A percentile compares a stretch with the other conserved stretches of the same genome.
Evolutionary conservation across 2,113 vertebrate genomes (phyloP).

Genomic region (Geococcyx californianus): DNA sequence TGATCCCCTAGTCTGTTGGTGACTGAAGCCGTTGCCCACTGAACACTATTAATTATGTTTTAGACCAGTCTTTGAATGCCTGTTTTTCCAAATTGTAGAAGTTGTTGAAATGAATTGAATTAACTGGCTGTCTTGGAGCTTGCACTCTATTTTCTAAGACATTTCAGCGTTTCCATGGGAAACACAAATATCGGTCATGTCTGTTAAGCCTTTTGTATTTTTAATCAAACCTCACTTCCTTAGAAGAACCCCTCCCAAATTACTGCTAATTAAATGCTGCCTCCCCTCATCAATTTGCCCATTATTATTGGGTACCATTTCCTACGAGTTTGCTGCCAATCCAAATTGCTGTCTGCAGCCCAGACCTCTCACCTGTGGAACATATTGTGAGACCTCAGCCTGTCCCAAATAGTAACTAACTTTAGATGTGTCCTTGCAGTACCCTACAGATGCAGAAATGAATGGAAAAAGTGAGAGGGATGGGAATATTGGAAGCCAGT

Average conservation of each 20-base stretch:
- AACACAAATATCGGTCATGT: background rate
- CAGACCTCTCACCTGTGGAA: constrained; percentile 22
- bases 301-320: constrained; percentile 1
- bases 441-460: background rate
- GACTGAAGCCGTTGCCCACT: background rate
- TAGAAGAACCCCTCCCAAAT: background rate
- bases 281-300: constrained; percentile 37
- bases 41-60: background rate
- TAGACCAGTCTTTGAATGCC: background rate
- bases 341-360: background rate
- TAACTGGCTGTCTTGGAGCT: constrained; percentile 3
- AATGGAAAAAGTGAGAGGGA: background rate
- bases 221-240: constrained; percentile 3
- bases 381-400: background rate
- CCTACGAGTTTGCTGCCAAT: background rate
- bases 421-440: background rate
- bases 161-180: constrained; percentile 34
- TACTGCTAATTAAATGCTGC: constrained; percentile 26
- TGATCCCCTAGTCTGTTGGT: background rate
- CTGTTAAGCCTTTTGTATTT: constrained; percentile 33
- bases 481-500: background rate
- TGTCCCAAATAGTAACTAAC: background rate
- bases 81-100: constrained; percentile 30
- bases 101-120: constrained; percentile 46
- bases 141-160: background rate